phyloP scores from a whole-genome alignment of 2,888 invertebrate genomes.

The Dryomyza anilis region DNA sequence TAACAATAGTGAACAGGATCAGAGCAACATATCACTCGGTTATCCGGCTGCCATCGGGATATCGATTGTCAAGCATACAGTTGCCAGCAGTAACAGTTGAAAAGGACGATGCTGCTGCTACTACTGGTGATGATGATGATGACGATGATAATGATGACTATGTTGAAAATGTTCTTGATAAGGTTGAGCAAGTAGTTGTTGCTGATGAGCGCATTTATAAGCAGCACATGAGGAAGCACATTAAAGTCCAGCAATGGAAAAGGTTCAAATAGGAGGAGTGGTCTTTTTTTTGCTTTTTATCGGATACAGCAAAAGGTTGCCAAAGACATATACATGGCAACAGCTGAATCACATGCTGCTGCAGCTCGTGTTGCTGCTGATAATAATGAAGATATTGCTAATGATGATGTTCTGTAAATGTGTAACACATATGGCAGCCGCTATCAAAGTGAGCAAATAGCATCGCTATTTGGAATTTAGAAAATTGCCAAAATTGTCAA shows the following conservation, averaged over 20 bases:
- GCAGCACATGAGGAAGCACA: too few relatives aligned
- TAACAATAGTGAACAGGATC: too few relatives aligned
- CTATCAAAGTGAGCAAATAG: background rate
- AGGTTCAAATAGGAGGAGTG: too few relatives aligned
- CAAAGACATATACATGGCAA: too few relatives aligned
- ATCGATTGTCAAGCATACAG: constrained; percentile 5
- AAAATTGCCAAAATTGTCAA: constrained; percentile 9
- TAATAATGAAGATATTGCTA: background rate
- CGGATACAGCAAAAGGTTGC: too few relatives aligned
- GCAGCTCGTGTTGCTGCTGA: background rate
- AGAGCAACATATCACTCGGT: constrained; percentile 11
- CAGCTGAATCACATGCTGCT: too few relatives aligned
- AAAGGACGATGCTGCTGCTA: background rate
- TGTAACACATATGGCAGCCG: too few relatives aligned
- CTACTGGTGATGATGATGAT: background rate
- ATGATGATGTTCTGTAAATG: background rate
- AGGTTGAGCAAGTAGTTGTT: background rate
- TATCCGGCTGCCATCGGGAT: constrained; percentile 1
- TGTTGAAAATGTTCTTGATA: background rate
- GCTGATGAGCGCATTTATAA: too few relatives aligned
- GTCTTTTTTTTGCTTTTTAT: too few relatives aligned
- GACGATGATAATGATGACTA: background rate
- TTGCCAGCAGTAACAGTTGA: background rate
- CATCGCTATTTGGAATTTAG: background rate
- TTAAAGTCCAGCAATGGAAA: too few relatives aligned